These are phyloP conservation scores for Prinia subflava DNA, from an alignment of 2,113 vertebrate genomes.

Conservation along the genomic window DNA sequence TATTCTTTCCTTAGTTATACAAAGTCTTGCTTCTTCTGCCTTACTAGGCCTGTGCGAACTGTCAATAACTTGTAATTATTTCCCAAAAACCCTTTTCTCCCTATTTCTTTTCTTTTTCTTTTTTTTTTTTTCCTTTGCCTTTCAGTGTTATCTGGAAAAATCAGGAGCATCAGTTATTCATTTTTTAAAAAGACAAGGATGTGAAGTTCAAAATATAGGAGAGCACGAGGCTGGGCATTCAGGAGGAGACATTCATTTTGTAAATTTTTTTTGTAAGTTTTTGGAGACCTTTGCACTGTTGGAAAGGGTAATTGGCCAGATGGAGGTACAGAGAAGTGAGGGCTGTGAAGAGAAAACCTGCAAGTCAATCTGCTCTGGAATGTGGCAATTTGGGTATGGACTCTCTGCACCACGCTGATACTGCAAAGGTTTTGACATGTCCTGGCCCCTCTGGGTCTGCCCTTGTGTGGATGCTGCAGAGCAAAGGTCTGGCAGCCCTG, in stretches of 20 bases:
- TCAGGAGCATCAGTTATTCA: not conserved
- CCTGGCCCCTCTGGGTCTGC: not conserved
- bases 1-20: not conserved
- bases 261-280: conserved; percentile 6
- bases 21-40: not conserved
- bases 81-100: not conserved
- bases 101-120: not conserved
- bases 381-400: not conserved
- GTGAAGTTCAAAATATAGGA: conserved; percentile 8
- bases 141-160: not conserved
- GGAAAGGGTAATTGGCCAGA: conserved; percentile 12
- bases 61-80: not conserved
- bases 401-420: not conserved
- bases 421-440: not conserved
- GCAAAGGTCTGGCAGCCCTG: not conserved
- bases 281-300: not conserved
- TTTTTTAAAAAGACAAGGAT: conserved; percentile 7
- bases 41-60: not conserved
- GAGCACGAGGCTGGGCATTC: not conserved
- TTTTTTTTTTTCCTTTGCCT: not conserved
- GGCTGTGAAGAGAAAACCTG: not conserved
- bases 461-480: not conserved
- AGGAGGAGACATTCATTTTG: not conserved
- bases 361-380: not conserved
- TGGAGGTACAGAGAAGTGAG: not conserved